Evolutionary conservation across 2,888 invertebrate species (phyloP).

Genomic region (Fragum fragum): DNA sequence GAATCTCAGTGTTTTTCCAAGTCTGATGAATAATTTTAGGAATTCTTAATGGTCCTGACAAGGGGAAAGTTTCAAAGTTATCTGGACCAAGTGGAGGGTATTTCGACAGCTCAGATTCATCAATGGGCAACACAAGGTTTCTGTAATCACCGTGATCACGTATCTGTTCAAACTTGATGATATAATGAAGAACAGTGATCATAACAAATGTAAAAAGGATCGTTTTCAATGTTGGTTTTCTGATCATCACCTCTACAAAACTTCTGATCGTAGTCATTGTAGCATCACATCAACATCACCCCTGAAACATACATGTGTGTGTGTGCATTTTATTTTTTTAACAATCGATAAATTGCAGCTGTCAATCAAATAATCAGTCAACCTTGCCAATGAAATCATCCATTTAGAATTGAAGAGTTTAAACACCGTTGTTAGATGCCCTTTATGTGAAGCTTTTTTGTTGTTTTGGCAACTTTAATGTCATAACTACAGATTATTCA

Average conservation of each 20-base stretch:
- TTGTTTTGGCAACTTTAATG: no score
- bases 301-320: no score
- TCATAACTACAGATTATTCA: no score
- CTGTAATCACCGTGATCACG: conserved; percentile 74
- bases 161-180: conserved; percentile 78
- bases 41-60: conserved; percentile 66
- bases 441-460: no score
- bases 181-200: conserved; percentile 68
- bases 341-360: no score
- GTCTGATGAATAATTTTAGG: conserved; percentile 83
- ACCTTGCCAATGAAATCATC: no score
- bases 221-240: conserved; percentile 59
- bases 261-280: conserved; percentile 25
- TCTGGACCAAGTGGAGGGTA: conserved; percentile 59
- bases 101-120: conserved; percentile 45
- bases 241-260: conserved; percentile 52
- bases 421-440: no score
- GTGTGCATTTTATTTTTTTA: no score
- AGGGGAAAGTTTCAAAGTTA: conserved; percentile 73
- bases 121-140: conserved; percentile 70
- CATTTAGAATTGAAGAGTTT: no score
- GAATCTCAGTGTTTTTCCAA: conserved; percentile 78
- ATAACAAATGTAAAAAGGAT: conserved; percentile 56
- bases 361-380: no score
- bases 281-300: not conserved